phyloP scores from a whole-genome alignment of 2,888 invertebrate species.

The Tridacna crocea region DNA sequence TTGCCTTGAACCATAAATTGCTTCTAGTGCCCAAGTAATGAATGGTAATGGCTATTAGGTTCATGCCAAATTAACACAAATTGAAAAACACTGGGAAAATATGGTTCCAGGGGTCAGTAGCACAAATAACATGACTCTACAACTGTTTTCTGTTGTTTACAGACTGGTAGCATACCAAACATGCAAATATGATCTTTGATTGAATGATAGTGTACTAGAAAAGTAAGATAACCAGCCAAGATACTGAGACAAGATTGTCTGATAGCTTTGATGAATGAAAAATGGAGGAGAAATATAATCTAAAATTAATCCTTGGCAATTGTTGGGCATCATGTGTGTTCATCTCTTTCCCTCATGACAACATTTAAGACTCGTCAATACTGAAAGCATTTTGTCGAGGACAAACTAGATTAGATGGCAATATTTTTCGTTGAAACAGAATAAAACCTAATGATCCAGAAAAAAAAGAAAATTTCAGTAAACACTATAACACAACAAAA shows the following conservation, averaged over 20 bases:
- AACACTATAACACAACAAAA: too few species aligned
- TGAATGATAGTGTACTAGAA: slow-evolving; percentile 17
- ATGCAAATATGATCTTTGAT: slow-evolving; percentile 21
- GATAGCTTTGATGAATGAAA: slow-evolving; percentile 28
- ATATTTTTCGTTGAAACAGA: too few species aligned
- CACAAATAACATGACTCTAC: slow-evolving; percentile 3
- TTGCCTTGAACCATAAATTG: neutral
- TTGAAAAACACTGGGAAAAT: neutral
- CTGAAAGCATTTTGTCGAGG: too few species aligned
- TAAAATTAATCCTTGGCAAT: too few species aligned
- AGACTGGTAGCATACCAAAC: slow-evolving; percentile 23
- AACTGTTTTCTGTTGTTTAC: slow-evolving; percentile 21
- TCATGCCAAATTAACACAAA: neutral
- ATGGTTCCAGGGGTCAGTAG: slow-evolving; percentile 14
- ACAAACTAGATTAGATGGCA: too few species aligned
- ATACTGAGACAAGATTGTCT: slow-evolving; percentile 5
- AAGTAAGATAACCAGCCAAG: slow-evolving; percentile 21
- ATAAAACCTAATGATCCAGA: too few species aligned
- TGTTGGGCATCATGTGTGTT: too few species aligned
- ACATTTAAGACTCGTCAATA: too few species aligned
- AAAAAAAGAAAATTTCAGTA: too few species aligned
- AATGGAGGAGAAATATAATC: neutral
- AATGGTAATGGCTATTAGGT: neutral
- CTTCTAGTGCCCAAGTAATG: neutral
- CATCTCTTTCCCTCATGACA: too few species aligned